A percentile compares a stretch with the other conserved stretches of the same genome.
phyloP scores from a whole-genome alignment of 2,888 invertebrate species.

The Lasioglossum zephyrum region DNA sequence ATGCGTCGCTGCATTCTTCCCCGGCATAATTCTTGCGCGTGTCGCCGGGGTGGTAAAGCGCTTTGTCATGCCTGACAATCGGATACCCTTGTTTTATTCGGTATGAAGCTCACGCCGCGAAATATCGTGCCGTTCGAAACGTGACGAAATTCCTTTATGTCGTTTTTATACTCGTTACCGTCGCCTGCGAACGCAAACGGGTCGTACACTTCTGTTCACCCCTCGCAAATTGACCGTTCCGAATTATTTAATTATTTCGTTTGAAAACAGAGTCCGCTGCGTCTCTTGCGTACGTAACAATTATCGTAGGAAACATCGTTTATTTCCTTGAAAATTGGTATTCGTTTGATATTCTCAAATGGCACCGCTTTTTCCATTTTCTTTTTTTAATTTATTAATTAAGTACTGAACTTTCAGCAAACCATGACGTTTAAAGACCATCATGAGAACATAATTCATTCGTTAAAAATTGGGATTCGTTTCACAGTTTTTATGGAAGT shows the following conservation, averaged over 20 bases:
- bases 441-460: too few relatives aligned
- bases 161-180: background rate
- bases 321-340: too few relatives aligned
- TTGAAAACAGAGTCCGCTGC: background rate
- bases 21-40: conserved; percentile 28
- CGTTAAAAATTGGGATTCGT: too few relatives aligned
- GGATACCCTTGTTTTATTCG: background rate
- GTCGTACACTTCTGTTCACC: too few relatives aligned
- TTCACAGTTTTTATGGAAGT: background rate
- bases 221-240: background rate
- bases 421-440: too few relatives aligned
- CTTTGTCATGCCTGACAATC: conserved; percentile 16
- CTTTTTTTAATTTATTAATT: too few relatives aligned
- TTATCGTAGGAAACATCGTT: too few relatives aligned
- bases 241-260: background rate
- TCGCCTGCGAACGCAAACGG: background rate
- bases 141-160: background rate
- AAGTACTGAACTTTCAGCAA: too few relatives aligned
- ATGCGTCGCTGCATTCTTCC: conserved; percentile 22
- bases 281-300: too few relatives aligned
- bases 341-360: too few relatives aligned
- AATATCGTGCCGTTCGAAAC: background rate
- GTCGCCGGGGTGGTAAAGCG: conserved; percentile 16
- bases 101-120: background rate
- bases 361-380: too few relatives aligned